phyloP scores from a whole-genome alignment of 2,797 vertebrate genomes.

The Knipowitschia caucasica region DNA sequence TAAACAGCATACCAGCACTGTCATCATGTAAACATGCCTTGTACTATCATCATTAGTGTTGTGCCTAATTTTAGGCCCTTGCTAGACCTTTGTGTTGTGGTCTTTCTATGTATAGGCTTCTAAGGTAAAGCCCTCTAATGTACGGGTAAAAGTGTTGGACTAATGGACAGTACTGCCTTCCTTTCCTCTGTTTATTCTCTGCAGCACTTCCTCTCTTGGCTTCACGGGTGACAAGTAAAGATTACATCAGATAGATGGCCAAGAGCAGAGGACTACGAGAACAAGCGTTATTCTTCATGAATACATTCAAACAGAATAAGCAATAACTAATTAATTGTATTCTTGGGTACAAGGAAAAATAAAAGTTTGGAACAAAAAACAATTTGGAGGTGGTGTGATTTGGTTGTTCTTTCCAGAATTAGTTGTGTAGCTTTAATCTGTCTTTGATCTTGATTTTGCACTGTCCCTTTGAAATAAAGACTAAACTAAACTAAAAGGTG shows the following conservation, averaged over 20 bases:
- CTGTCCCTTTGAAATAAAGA: too few species aligned
- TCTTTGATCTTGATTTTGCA: too few species aligned
- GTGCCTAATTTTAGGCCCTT: neutral
- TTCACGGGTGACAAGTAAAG: neutral
- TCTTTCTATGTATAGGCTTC: neutral
- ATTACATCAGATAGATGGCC: conserved; percentile 8
- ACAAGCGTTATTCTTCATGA: conserved; percentile 10
- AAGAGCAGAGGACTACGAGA: neutral
- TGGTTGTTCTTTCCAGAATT: too few species aligned
- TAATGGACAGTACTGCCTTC: conserved; percentile 9
- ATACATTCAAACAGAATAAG: too few species aligned
- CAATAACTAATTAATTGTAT: too few species aligned
- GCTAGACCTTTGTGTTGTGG: neutral
- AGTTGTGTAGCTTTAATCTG: too few species aligned
- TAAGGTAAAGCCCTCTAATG: neutral
- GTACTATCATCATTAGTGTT: neutral
- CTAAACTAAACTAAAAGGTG: too few species aligned
- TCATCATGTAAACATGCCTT: neutral
- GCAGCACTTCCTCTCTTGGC: conserved; percentile 3
- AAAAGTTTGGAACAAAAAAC: too few species aligned
- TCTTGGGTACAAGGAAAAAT: too few species aligned
- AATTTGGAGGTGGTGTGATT: too few species aligned
- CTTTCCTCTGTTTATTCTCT: conserved; percentile 10
- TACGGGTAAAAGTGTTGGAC: neutral
- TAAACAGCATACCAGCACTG: conserved; percentile 10